Evolutionary conservation across 2,113 vertebrate genomes (phyloP).

Genomic region (Nerophis ophidion): DNA sequence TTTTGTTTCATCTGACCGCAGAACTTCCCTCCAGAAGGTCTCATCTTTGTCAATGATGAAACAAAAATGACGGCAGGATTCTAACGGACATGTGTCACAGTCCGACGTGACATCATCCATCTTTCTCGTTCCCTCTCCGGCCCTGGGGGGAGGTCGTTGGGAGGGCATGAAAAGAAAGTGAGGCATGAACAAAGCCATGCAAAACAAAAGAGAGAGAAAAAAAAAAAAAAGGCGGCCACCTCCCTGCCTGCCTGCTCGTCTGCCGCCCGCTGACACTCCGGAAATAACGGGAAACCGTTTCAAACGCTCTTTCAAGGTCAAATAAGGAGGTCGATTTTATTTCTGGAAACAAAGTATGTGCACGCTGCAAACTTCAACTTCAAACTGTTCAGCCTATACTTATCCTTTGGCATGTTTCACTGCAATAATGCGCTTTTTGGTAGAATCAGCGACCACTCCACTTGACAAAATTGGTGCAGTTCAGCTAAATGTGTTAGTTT

Average conservation of each 20-base stretch:
- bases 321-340: conserved; percentile 20
- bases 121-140: conserved; percentile 32
- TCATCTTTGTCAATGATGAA: conserved; percentile 62
- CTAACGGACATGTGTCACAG: conserved; percentile 58
- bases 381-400: too few species aligned
- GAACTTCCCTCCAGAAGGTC: too few species aligned
- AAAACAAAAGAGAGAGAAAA: conserved; percentile 28
- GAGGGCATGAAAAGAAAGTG: conserved; percentile 18
- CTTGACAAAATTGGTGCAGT: too few species aligned
- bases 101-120: conserved; percentile 64
- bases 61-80: conserved; percentile 59
- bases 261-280: conserved; percentile 13
- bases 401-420: too few species aligned
- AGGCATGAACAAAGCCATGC: conserved; percentile 14
- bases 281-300: conserved; percentile 33
- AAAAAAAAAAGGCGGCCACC: conserved; percentile 28
- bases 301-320: conserved; percentile 26
- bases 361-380: not conserved
- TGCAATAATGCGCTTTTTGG: too few species aligned
- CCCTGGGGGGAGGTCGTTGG: conserved; percentile 33
- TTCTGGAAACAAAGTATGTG: conserved; percentile 28
- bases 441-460: too few species aligned
- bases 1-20: too few species aligned
- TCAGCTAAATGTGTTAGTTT: too few species aligned
- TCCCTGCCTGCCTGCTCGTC: not conserved